Conservation (phyloP, 2,797 vertebrate genomes). For the Megaceryle alcyon region DNA sequence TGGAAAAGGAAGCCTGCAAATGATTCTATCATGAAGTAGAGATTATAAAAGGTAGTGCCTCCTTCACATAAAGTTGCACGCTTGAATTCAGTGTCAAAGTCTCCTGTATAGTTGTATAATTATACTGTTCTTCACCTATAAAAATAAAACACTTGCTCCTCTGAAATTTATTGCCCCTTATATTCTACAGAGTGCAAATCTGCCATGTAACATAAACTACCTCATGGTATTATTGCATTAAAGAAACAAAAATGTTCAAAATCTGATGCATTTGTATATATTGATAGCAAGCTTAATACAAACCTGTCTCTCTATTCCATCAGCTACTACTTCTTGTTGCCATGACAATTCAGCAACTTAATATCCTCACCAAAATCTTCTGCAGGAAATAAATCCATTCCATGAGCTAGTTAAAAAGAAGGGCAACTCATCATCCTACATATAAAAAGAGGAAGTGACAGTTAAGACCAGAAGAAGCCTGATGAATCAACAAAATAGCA, state of each 20-base stretch:
- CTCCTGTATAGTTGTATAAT: background rate
- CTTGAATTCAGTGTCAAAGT: background rate
- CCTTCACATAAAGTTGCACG: background rate
- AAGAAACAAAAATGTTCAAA: background rate
- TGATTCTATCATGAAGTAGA: background rate
- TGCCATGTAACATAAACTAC: background rate
- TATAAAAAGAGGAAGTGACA: background rate
- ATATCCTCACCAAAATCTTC: background rate
- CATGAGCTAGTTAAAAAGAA: background rate
- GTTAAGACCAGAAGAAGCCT: background rate
- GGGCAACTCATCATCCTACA: background rate
- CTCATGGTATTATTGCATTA: background rate
- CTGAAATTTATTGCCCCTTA: background rate
- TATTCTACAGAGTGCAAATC: background rate
- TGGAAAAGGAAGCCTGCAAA: background rate
- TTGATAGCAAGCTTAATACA: background rate
- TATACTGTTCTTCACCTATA: background rate
- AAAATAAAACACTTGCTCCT: background rate
- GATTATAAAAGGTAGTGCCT: background rate
- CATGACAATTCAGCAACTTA: slow-evolving; percentile 43
- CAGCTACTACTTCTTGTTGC: slow-evolving; percentile 24
- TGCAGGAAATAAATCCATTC: background rate
- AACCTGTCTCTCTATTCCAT: background rate
- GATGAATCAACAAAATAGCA: background rate
- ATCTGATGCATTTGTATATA: background rate